These are phyloP conservation scores for Allobates femoralis DNA, from an alignment of 2,797 vertebrate genomes.

Conservation along the genomic window DNA sequence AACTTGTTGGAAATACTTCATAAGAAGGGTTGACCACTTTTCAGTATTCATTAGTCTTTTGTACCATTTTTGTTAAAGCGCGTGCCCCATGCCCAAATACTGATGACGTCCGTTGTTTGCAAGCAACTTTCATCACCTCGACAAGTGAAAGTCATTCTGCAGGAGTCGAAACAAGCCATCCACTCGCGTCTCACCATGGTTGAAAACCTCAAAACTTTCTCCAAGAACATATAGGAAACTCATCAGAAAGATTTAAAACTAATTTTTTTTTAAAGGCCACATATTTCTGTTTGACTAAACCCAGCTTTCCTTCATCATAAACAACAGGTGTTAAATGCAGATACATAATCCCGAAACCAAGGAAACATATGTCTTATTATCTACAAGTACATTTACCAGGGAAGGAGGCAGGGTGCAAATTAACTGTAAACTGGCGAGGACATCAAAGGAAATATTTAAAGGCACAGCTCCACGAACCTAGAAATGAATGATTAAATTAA, in stretches of 20 bases:
- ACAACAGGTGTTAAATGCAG: slow-evolving; percentile 1
- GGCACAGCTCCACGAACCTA: too few species aligned
- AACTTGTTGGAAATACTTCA: too few species aligned
- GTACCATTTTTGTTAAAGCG: not conserved
- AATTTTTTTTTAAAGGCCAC: not conserved
- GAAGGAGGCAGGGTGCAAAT: not conserved
- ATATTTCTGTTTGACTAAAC: not conserved
- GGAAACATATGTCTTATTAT: slow-evolving; percentile 5
- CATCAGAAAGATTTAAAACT: not conserved
- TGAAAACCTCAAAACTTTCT: not conserved
- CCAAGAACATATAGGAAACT: not conserved
- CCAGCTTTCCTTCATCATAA: not conserved
- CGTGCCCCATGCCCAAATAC: not conserved
- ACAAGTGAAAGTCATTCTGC: not conserved
- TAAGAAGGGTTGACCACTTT: too few species aligned
- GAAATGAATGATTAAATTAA: too few species aligned
- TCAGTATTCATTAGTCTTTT: not conserved
- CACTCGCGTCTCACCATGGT: not conserved
- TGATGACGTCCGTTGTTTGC: not conserved
- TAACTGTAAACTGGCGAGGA: not conserved
- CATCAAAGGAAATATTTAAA: not conserved
- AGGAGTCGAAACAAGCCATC: not conserved
- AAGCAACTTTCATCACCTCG: not conserved
- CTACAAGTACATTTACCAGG: not conserved
- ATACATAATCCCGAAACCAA: not conserved